Evolutionary conservation across 1,140 invertebrate species (phyloP).

Genomic region (Drosophila sp.): DNA sequence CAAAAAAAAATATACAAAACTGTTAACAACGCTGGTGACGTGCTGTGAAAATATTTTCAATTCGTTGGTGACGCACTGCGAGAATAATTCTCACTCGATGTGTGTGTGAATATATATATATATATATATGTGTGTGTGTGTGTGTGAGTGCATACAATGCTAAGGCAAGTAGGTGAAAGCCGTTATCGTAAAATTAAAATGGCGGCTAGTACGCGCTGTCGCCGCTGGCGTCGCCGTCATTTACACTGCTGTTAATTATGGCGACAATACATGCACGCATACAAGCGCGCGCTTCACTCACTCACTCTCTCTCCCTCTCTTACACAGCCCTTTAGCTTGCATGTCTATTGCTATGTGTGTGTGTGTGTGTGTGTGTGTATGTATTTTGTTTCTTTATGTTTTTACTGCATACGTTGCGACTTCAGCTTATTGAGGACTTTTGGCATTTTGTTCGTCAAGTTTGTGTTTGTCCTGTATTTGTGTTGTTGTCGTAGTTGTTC

Average conservation of each 20-base stretch:
- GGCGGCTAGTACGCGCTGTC: conserved; percentile 79
- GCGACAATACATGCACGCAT: conserved; percentile 72
- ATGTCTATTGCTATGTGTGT: conserved; percentile 23
- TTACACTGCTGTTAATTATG: conserved; percentile 71
- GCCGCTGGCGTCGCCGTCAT: conserved; percentile 52
- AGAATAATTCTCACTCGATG: conserved; percentile 27
- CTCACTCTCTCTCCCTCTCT: conserved; percentile 5
- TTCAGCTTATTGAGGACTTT: conserved; percentile 57
- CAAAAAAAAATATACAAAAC: no score
- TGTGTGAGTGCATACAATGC: conserved; percentile 38
- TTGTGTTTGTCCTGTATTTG: conserved; percentile 38
- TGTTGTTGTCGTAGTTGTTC: conserved; percentile 47
- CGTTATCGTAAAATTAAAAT: conserved; percentile 82
- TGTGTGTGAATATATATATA: no score
- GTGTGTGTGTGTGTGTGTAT: conserved; percentile 14
- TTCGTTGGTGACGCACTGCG: conserved; percentile 38
- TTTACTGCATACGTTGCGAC: conserved; percentile 71
- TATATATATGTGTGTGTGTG: conserved; percentile 19
- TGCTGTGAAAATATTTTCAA: conserved; percentile 38
- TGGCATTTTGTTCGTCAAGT: conserved; percentile 64
- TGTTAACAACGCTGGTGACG: conserved; percentile 39
- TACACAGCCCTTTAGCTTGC: conserved; percentile 31
- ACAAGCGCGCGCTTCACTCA: conserved; percentile 32
- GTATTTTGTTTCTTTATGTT: conserved; percentile 40
- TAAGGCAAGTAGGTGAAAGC: conserved; percentile 77